A percentile compares a stretch with the other conserved stretches of the same genome.
These are phyloP conservation scores for Leuciscus waleckii DNA, from an alignment of 2,797 vertebrate genomes.

Conservation along the genomic window DNA sequence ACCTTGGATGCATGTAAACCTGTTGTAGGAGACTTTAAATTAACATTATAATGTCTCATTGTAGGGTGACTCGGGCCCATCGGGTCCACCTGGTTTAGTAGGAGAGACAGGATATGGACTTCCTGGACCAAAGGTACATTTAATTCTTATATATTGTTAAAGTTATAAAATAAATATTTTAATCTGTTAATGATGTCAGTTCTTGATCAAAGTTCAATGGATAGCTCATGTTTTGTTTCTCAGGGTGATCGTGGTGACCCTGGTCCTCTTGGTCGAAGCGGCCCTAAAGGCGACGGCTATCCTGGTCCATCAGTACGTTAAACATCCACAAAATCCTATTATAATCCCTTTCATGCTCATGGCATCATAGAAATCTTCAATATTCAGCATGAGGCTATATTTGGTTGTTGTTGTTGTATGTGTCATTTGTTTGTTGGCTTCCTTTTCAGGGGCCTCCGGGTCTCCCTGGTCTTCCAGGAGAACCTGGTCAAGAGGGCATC, in stretches of 20 bases:
- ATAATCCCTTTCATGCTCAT: background rate
- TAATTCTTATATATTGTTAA: constrained; percentile 1
- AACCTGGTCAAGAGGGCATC: constrained; percentile 82
- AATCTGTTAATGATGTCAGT: constrained; percentile 11
- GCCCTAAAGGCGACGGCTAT: constrained; percentile 89
- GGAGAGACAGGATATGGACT: constrained; percentile 90
- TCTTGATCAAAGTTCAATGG: background rate
- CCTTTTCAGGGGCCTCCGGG: constrained; percentile 83
- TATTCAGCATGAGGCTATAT: background rate
- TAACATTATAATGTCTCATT: constrained; percentile 9
- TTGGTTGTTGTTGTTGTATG: background rate
- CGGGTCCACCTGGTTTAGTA: constrained; percentile 81
- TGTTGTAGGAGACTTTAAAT: background rate
- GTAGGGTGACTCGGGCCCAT: constrained; percentile 86
- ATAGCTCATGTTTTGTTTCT: constrained; percentile 30
- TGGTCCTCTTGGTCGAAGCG: constrained; percentile 82
- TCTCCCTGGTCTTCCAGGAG: constrained; percentile 82
- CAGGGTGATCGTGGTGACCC: constrained; percentile 85
- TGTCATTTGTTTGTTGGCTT: background rate
- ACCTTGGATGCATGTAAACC: background rate
- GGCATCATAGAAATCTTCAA: background rate
- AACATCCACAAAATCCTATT: background rate
- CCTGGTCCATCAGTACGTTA: constrained; percentile 83
- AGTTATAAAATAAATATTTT: background rate
- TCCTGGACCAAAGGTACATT: constrained; percentile 87